Evolutionary conservation across 2,113 vertebrate species (phyloP).

Genomic region (Capra hircus): DNA sequence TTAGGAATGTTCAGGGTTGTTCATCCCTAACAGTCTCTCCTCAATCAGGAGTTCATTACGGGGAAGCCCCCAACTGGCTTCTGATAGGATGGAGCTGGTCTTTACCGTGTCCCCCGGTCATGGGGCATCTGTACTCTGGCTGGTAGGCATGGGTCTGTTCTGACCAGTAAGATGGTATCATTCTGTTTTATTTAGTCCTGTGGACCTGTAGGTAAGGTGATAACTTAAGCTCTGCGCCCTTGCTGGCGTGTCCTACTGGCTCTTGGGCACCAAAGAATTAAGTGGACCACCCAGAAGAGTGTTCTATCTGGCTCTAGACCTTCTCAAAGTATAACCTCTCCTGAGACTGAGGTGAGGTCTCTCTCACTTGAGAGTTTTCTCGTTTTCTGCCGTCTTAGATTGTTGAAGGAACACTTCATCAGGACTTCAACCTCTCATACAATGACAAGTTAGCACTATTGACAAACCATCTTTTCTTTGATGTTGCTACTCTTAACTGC

Average conservation of each 20-base stretch:
- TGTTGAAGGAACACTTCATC: neutral
- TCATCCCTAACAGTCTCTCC: neutral
- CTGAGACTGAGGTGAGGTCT: neutral
- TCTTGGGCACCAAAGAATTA: neutral
- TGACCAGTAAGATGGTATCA: neutral
- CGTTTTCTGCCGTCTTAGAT: neutral
- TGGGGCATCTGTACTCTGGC: neutral
- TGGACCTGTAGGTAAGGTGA: neutral
- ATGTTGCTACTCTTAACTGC: neutral
- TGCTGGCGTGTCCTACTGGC: neutral
- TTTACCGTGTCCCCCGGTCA: neutral
- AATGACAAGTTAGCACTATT: neutral
- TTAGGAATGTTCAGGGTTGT: neutral
- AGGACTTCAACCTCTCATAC: neutral
- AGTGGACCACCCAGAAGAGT: neutral
- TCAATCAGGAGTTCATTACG: neutral
- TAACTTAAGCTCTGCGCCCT: neutral
- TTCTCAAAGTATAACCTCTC: neutral
- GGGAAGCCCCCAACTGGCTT: neutral
- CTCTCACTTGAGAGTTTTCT: neutral
- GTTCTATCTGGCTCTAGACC: neutral
- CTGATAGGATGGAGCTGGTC: neutral
- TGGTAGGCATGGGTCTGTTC: neutral
- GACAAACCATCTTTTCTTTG: neutral
- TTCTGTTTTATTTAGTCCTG: neutral